phyloP scores from a whole-genome alignment of 2,797 vertebrate species.

The Clarias fuscus region DNA sequence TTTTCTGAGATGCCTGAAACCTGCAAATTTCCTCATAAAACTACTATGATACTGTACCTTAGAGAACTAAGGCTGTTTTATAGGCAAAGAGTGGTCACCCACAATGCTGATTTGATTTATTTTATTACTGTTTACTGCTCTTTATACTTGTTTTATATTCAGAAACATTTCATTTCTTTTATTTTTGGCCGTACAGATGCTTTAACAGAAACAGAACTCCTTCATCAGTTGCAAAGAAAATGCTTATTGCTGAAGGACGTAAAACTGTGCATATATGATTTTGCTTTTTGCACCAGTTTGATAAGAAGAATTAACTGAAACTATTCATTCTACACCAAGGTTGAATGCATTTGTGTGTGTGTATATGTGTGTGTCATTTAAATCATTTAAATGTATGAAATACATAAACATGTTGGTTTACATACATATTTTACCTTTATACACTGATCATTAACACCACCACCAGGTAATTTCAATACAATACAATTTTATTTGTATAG shows the following conservation, averaged over 20 bases:
- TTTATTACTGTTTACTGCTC: slow-evolving; percentile 12
- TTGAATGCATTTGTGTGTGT: neutral
- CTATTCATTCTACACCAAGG: neutral
- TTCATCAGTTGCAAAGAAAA: neutral
- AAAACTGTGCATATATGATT: neutral
- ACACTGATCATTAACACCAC: no score
- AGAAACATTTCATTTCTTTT: slow-evolving; percentile 7
- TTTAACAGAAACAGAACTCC: neutral
- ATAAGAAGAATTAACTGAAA: slow-evolving; percentile 9
- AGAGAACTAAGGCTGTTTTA: slow-evolving; percentile 16
- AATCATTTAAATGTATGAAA: no score
- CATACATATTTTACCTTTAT: neutral
- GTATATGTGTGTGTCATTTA: neutral
- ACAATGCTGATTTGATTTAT: slow-evolving; percentile 4
- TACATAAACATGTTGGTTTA: neutral
- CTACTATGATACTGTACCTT: neutral
- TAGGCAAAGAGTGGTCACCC: slow-evolving; percentile 8
- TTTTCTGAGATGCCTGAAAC: neutral
- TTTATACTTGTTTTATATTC: slow-evolving; percentile 9
- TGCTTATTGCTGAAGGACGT: neutral
- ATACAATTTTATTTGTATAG: no score
- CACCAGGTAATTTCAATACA: no score
- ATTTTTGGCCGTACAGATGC: neutral
- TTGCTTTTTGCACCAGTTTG: slow-evolving; percentile 3
- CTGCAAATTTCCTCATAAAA: slow-evolving; percentile 19